phyloP scores from a whole-genome alignment of 2,888 invertebrate genomes.

The Tryphoninae sp. region DNA sequence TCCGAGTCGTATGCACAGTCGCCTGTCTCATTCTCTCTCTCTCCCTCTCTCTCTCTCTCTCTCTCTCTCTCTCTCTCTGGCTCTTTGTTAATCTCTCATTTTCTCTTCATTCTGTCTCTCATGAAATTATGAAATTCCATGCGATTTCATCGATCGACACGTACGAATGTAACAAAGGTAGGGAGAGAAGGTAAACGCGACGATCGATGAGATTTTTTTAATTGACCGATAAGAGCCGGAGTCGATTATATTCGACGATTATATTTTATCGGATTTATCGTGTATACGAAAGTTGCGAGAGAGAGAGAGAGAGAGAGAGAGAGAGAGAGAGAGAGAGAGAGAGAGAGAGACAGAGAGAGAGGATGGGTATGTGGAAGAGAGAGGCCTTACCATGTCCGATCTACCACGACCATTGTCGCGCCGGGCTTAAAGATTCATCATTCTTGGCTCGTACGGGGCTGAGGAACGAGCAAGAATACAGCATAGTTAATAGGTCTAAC shows the following conservation, averaged over 20 bases:
- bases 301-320: neutral
- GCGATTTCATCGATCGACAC: constrained; percentile 24
- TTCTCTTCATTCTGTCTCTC: neutral
- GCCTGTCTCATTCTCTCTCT: neutral
- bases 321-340: constrained; percentile 1
- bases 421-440: constrained; percentile 38
- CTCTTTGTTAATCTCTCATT: neutral
- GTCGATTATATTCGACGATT: constrained; percentile 19
- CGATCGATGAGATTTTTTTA: constrained; percentile 43
- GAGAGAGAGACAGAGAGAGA: neutral
- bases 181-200: neutral
- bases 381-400: neutral
- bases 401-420: neutral
- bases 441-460: constrained; percentile 48
- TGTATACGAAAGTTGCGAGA: too few relatives aligned
- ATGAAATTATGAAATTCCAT: constrained; percentile 23
- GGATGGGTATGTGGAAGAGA: neutral
- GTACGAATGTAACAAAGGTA: constrained; percentile 20
- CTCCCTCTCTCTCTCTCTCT: neutral
- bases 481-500: constrained; percentile 17
- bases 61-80: neutral
- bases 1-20: neutral
- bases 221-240: constrained; percentile 12
- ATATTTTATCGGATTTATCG: constrained; percentile 25
- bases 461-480: constrained; percentile 3